Evolutionary conservation across 2,113 vertebrate genomes (phyloP).

Genomic region (Odontesthes bonariensis): DNA sequence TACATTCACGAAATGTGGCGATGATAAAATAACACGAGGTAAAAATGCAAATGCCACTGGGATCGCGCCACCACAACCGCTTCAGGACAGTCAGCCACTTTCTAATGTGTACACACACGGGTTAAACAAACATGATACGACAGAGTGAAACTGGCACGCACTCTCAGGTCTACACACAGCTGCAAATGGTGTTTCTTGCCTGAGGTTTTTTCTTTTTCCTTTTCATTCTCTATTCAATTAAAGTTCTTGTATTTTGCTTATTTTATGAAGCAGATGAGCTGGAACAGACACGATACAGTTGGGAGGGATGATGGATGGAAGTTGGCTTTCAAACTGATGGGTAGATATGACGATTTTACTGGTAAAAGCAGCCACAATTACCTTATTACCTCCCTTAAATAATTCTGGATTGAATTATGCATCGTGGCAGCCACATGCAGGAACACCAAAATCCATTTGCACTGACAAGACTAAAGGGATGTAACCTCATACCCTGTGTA

Average conservation of each 20-base stretch:
- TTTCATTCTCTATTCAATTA: conserved; percentile 18
- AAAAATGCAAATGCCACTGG: conserved; percentile 39
- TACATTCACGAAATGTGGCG: no score
- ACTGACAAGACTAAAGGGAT: conserved; percentile 46
- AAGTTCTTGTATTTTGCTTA: conserved; percentile 34
- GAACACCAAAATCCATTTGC: conserved; percentile 60
- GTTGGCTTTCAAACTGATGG: background rate
- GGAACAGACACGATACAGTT: background rate
- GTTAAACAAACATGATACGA: conserved; percentile 27
- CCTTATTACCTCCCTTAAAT: conserved; percentile 61
- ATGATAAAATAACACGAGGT: conserved; percentile 18
- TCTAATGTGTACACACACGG: conserved; percentile 16
- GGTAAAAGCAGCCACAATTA: conserved; percentile 22
- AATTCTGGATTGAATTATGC: conserved; percentile 50
- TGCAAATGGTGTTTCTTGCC: conserved; percentile 39
- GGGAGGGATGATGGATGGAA: background rate
- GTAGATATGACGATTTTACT: conserved; percentile 36
- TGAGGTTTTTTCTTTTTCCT: conserved; percentile 19
- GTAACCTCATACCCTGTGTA: conserved; percentile 34
- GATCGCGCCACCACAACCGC: conserved; percentile 52
- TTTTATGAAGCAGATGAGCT: conserved; percentile 12
- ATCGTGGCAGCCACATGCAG: conserved; percentile 24
- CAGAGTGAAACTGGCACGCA: conserved; percentile 17
- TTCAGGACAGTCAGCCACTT: conserved; percentile 45
- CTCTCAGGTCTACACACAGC: background rate